Evolutionary conservation across 2,113 vertebrate species (phyloP), one percentile per base, ranked within the genome.

Genomic region (Sebastes schlegelii): DNA sequence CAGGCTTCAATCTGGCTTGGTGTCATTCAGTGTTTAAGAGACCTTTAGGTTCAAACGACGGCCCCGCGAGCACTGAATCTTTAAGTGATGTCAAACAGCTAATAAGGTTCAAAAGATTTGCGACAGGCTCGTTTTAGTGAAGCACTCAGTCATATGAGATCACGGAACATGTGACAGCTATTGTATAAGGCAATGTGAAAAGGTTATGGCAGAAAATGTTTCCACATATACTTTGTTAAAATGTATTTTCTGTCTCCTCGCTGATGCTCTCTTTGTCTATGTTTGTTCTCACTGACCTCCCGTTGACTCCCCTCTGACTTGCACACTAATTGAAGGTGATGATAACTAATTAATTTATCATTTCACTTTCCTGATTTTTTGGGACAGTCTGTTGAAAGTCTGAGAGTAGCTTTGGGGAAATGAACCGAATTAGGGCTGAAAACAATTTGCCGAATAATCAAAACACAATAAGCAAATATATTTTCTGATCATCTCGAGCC

Each of bases 21-120:
- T 17, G 62, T 71, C 77, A 67, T 72, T 1, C 3, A 71, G 23
- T 55, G 26, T 61, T 13, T 52, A 1, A 52, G 6, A 61, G 63
- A 71, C 16, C 42, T 82, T 86, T 26, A 73, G 2, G 70, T 76
- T 83, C 26, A 73, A 86, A 79, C 16, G 0, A 2, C 2, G 17
- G 19, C 12, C 70, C 71, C 68, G 51, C 6, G 0, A 60, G 80
- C 81, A 2, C 61, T 66, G 43, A 83, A 73, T 77, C 52, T 63
- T 54, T n/a, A 48, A 49, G 21, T 0, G 0, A 66, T 69, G 78
- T 86, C 71, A 86, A 75, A 79, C 63, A 49, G 45, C 43, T 77
- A 60, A 83, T 43, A 19, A 43, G 61, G 62, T 46, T 12, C 1
- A 40, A 70, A 40, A 82, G 63, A 72, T 74, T 70, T 82, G 71